Evolutionary conservation across 2,888 invertebrate genomes (phyloP).

Genomic region (Lasioglossum malachurum): DNA sequence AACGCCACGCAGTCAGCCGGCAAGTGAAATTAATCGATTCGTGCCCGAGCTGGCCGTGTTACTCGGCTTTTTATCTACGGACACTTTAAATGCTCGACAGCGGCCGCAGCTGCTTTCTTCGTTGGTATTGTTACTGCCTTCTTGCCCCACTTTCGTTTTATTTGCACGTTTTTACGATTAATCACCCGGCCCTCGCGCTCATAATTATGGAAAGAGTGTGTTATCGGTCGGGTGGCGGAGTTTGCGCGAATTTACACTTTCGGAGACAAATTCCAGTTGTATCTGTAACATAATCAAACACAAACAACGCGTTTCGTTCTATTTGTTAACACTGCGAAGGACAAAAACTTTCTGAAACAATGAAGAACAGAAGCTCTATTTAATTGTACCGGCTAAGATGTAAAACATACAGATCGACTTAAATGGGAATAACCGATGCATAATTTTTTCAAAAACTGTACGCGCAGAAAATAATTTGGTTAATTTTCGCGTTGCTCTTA

Average conservation of each 20-base stretch:
- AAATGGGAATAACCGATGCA: not conserved
- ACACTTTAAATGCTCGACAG: conserved; percentile 28
- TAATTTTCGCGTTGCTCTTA: not conserved
- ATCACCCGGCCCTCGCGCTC: conserved; percentile 37
- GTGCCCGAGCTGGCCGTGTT: conserved; percentile 37
- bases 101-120: conserved; percentile 25
- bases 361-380: not conserved
- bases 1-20: conserved; percentile 58
- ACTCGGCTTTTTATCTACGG: conserved; percentile 47
- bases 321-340: not conserved
- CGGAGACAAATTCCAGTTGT: not conserved
- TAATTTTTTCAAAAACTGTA: not conserved
- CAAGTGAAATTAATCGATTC: conserved; percentile 67
- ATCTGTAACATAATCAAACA: not conserved
- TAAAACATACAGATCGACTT: not conserved
- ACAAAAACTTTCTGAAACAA: not conserved
- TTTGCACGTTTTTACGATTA: conserved; percentile 37
- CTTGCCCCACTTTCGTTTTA: conserved; percentile 23
- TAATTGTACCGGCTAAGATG: not conserved
- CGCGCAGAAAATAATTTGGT: not conserved
- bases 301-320: not conserved
- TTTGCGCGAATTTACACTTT: not conserved
- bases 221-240: not conserved
- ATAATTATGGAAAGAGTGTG: conserved; percentile 19
- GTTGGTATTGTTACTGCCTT: conserved; percentile 15